These are phyloP conservation scores for Dunckerocampus dactyliophorus DNA, from an alignment of 2,113 vertebrate species.

Conservation along the genomic window DNA sequence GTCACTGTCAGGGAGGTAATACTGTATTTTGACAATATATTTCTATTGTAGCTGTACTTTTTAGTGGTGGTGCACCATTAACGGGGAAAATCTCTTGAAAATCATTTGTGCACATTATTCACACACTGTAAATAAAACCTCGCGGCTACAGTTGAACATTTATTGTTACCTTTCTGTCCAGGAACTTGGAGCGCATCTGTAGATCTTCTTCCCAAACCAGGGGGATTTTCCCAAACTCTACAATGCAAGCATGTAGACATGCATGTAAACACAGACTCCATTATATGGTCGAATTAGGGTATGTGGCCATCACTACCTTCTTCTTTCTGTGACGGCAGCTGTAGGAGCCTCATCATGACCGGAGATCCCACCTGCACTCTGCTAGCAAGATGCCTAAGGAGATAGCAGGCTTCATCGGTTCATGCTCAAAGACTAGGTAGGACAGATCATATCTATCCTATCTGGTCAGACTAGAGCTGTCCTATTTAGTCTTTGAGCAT, in stretches of 20 bases:
- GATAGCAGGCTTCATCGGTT: neutral
- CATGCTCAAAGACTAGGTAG: too few relatives aligned
- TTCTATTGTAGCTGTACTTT: too few relatives aligned
- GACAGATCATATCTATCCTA: too few relatives aligned
- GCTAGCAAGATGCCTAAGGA: constrained; percentile 77
- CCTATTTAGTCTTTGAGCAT: too few relatives aligned
- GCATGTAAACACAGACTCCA: neutral
- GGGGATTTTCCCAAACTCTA: constrained; percentile 76
- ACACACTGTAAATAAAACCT: too few relatives aligned
- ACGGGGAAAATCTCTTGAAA: neutral
- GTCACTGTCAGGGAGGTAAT: too few relatives aligned
- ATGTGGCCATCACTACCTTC: constrained; percentile 56
- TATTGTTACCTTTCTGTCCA: constrained; percentile 82
- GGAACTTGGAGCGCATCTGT: constrained; percentile 79
- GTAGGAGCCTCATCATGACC: constrained; percentile 63
- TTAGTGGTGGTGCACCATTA: too few relatives aligned
- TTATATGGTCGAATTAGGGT: neutral
- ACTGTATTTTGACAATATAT: too few relatives aligned
- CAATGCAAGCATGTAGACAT: constrained; percentile 7
- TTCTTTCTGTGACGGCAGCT: constrained; percentile 66
- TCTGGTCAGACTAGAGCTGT: too few relatives aligned
- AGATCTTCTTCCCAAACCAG: constrained; percentile 84
- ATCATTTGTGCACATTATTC: neutral
- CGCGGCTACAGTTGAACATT: too few relatives aligned
- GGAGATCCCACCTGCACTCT: constrained; percentile 82